These are phyloP conservation scores for Patella vulgata DNA, from an alignment of 1,140 invertebrate species.

Conservation along the genomic window DNA sequence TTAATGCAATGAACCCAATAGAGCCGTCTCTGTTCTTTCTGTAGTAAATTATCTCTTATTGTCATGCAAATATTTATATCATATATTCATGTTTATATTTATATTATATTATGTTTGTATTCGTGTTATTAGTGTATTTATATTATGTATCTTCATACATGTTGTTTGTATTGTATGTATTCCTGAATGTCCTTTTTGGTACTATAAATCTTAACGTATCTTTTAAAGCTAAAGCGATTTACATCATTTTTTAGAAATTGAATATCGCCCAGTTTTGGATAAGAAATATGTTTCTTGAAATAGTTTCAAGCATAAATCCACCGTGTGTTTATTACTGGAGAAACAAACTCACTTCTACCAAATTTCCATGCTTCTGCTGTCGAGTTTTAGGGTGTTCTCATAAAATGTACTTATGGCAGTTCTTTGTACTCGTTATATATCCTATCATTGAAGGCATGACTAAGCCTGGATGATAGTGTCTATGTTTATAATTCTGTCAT, in stretches of 20 bases:
- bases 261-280: neutral
- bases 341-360: too few species aligned
- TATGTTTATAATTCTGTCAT: too few species aligned
- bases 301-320: too few species aligned
- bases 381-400: too few species aligned
- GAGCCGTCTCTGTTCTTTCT: neutral
- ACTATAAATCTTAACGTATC: neutral
- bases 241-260: neutral
- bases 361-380: too few species aligned
- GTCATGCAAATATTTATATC: neutral
- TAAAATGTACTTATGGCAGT: too few species aligned
- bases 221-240: neutral
- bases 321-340: too few species aligned
- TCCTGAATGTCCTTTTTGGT: neutral
- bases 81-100: neutral
- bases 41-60: neutral
- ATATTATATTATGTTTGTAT: neutral
- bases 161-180: neutral
- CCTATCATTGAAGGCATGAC: too few species aligned
- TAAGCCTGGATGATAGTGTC: too few species aligned
- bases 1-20: neutral
- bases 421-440: too few species aligned
- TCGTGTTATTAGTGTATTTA: neutral
- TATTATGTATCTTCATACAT: neutral
- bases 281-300: neutral